phyloP scores from a whole-genome alignment of 2,797 vertebrate genomes.

The Eleutherodactylus coqui region DNA sequence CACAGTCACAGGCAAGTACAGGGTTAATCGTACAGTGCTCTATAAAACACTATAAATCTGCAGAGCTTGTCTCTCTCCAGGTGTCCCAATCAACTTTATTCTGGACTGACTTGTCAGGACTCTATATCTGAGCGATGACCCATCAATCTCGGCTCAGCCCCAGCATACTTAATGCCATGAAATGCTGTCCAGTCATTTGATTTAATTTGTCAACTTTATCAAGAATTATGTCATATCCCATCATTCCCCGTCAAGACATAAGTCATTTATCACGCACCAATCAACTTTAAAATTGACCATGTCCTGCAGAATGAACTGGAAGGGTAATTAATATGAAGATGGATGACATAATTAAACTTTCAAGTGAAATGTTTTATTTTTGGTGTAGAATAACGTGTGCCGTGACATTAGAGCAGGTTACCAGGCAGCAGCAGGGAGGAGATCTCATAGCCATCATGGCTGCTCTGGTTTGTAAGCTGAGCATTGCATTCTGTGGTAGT shows the following conservation, averaged over 20 bases:
- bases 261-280: background rate
- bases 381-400: background rate
- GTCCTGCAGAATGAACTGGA: slow-evolving; percentile 1
- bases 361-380: slow-evolving; percentile 6
- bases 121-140: background rate
- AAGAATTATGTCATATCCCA: slow-evolving; percentile 16
- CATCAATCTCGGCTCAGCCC: background rate
- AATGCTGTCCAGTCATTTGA: background rate
- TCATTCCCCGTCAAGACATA: background rate
- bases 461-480: background rate
- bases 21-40: background rate
- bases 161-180: background rate
- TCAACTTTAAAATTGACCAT: too few species aligned
- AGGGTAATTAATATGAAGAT: background rate
- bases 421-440: background rate
- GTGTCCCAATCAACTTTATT: background rate
- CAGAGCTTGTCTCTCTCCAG: background rate
- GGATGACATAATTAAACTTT: background rate
- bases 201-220: slow-evolving; percentile 18
- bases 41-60: too few species aligned
- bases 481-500: too few species aligned
- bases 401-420: background rate
- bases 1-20: too few species aligned
- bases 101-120: background rate
- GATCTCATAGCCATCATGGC: background rate